Evolutionary conservation across 2,888 invertebrate species (phyloP), one percentile per base, ranked within the genome.

Genomic region (Noctua comes): DNA sequence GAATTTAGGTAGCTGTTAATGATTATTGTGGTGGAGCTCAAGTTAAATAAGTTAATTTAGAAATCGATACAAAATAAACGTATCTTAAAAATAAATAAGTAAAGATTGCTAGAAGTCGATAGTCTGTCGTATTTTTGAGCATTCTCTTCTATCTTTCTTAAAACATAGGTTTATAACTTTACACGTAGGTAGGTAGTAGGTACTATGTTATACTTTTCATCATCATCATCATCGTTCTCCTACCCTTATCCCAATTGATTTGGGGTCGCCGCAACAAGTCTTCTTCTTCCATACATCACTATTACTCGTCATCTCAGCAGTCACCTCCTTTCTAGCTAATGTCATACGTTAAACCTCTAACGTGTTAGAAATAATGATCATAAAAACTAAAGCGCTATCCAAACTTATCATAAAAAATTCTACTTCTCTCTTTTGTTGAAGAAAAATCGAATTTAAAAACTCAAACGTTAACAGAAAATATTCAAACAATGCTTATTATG

Each of bases 401-500:
- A 13, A 57, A 57, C 57, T 24, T 65, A 7, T 24, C 11, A 24
- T 24, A 13, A 36, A 64, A 36, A 16, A 27, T 6, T 11, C n/a
- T n/a, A 36, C n/a, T n/a, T n/a, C 5, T 11, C n/a, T n/a, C 8
- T 59, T 18, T 27, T 8, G 16, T 18, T 62, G 10, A 21, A 21
- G 2, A 8, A 78, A 68, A 27, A 36, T 46, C 2, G 24, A 59
- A 13, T 13, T 13, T 43, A 40, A 57, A 62, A 68, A 24, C 36
- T 36, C 21, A 57, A 72, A 64, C 68, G 72, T 69, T 27, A 69
- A 18, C 36, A 65, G 59, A 59, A 75, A 54, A 69, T 11, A 40
- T 69, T 73, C n/a, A 40, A 70, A 83, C 72, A 84, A 73, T 84
- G 48, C 75, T n/a, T 80, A 64, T n/a, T 68, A 66, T 62, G 62